Evolutionary conservation across 2,888 invertebrate genomes (phyloP), one percentile per base, ranked within the genome.

Genomic region (Caenorhabditis doughertyi): DNA sequence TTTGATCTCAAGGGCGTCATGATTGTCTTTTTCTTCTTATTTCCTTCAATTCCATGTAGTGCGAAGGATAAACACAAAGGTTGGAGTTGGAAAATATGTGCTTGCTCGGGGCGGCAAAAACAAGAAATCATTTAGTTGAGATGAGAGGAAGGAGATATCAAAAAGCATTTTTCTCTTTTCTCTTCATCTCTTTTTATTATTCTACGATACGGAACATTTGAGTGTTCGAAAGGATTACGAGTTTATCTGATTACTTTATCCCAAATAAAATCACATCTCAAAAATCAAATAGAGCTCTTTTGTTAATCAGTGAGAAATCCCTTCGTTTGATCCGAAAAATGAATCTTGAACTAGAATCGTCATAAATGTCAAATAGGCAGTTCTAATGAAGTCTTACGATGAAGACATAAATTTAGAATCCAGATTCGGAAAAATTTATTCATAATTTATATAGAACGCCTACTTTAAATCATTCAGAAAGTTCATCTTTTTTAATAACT

Each of bases 61-160:
- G 64, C 44, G 55, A 73, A 64, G 64, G 64, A 73, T 73, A 73
- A 73, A 73, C 73, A 73, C 55, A 65, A 62, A 73, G 73, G 64
- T 65, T 73, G 44, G 47, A 5, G 60, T 51, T 16, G 62, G 29
- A 27, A 64, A 64, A 64, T 42, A 64, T 64, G 64, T 64, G 53
- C 53, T 53, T 51, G 7, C 32, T n/a, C n/a, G n/a, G n/a, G 51
- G 71, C 72, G 62, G 72, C 72, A 72, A 72, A 64, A 62, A 72
- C 72, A 72, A 62, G 62, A 42, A n/a, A 72, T 72, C 71, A 62
- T 51, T 51, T 47, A 11, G 71, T 29, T n/a, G 60, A 64, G 39
- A 39, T 21, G 60, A 39, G 29, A 64, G 18, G 62, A 23, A 47
- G 49, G 47, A 60, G 60, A 72, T 60, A 72, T 72, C 71, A 60